These are phyloP conservation scores for Mohoua ochrocephala DNA, from an alignment of 2,113 vertebrate species.

Conservation along the genomic window DNA sequence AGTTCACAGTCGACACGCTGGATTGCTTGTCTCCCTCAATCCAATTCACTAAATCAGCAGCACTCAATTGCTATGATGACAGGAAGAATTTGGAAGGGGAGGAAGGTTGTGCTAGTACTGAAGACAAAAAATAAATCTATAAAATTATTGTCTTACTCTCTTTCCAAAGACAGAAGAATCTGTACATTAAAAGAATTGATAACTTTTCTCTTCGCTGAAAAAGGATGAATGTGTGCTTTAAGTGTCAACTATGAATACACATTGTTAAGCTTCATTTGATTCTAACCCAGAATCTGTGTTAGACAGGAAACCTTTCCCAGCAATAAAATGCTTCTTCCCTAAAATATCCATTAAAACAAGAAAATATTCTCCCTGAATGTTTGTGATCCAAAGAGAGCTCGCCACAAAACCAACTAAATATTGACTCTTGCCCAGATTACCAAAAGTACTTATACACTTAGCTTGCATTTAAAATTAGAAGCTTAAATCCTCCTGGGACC, in stretches of 20 bases:
- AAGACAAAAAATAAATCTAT: constrained; percentile 37
- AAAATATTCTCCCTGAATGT: background rate
- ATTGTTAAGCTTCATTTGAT: background rate
- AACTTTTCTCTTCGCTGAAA: background rate
- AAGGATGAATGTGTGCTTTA: background rate
- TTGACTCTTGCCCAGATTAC: background rate
- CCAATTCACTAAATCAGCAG: constrained; percentile 51
- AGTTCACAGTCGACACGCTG: constrained; percentile 37
- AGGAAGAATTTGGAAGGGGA: constrained; percentile 49
- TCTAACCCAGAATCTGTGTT: background rate
- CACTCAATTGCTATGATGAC: constrained; percentile 40
- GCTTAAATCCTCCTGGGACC: background rate
- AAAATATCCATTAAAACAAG: background rate
- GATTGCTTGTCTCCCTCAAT: constrained; percentile 63
- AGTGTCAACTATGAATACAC: background rate
- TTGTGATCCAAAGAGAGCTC: background rate
- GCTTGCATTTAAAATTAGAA: background rate
- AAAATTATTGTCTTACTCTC: constrained; percentile 2
- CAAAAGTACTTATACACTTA: background rate
- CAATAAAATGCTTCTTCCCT: background rate
- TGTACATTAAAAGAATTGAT: background rate
- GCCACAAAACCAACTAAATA: background rate
- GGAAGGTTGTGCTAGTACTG: background rate
- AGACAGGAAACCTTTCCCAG: background rate
- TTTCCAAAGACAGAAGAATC: constrained; percentile 25